Evolutionary conservation across 2,797 vertebrate genomes (phyloP).

Genomic region (Hydrolagus colliei): DNA sequence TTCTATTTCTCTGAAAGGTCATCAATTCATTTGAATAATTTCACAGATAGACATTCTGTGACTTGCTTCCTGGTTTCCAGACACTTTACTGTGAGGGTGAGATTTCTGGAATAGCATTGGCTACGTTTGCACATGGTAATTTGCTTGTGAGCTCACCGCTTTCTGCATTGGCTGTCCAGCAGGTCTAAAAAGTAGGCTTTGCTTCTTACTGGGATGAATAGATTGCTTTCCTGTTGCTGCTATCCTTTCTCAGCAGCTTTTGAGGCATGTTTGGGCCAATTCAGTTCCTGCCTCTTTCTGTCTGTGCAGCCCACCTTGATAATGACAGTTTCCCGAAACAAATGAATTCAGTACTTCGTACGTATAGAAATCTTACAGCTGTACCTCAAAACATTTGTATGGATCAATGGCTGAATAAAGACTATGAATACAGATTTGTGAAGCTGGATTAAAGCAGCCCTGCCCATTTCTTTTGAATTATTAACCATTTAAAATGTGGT

Average conservation of each 20-base stretch:
- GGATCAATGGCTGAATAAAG: background rate
- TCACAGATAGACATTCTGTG: background rate
- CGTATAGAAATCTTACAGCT: background rate
- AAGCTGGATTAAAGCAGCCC: background rate
- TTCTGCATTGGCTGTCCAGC: background rate
- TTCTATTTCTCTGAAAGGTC: background rate
- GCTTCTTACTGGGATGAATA: background rate
- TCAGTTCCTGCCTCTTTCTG: background rate
- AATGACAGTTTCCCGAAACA: background rate
- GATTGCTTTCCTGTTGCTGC: background rate
- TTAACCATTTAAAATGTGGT: too few species aligned
- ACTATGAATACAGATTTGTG: background rate
- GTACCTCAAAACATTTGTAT: background rate
- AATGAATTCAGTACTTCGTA: background rate
- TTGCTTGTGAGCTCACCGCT: background rate
- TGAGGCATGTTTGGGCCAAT: background rate
- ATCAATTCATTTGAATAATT: background rate
- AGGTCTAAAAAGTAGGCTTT: background rate
- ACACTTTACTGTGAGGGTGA: background rate
- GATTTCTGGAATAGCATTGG: too few species aligned
- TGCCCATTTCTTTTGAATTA: too few species aligned
- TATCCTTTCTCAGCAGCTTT: background rate
- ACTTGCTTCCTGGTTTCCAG: background rate
- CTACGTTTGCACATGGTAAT: background rate
- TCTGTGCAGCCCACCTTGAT: background rate